These are phyloP conservation scores for Erinaceus europaeus DNA, from an alignment of 2,113 vertebrate species.

Conservation along the genomic window DNA sequence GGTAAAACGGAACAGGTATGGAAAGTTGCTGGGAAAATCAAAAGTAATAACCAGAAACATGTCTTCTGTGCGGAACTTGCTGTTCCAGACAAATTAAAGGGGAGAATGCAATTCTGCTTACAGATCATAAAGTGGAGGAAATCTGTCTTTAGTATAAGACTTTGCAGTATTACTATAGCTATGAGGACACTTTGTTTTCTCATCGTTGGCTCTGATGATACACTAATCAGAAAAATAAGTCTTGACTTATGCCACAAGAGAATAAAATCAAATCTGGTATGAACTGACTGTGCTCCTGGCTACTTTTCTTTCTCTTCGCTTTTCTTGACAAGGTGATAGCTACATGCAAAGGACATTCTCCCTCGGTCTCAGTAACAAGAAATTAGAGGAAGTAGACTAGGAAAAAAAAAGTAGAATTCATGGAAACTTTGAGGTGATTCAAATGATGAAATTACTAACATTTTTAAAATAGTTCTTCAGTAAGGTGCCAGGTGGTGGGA, in stretches of 20 bases:
- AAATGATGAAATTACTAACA: constrained; percentile 31
- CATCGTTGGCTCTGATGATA: not conserved
- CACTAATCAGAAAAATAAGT: constrained; percentile 2
- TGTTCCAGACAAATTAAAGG: not conserved
- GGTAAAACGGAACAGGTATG: not conserved
- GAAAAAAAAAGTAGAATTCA: constrained; percentile 33
- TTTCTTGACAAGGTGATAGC: constrained; percentile 37
- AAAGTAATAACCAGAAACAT: not conserved
- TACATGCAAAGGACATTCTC: not conserved
- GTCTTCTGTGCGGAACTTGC: not conserved
- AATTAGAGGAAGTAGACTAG: not conserved
- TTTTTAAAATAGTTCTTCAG: constrained; percentile 22
- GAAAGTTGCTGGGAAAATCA: not conserved
- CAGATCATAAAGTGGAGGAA: constrained; percentile 12
- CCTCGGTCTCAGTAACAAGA: not conserved
- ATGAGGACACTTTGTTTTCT: not conserved
- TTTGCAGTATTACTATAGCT: constrained; percentile 19
- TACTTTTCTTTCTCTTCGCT: not conserved
- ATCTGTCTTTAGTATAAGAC: not conserved
- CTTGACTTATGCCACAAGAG: not conserved
- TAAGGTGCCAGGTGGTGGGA: too few species aligned
- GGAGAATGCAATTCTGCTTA: not conserved
- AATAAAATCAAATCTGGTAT: constrained; percentile 18
- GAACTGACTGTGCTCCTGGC: constrained; percentile 18
- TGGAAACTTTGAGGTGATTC: not conserved